A percentile compares a stretch with the other conserved stretches of the same genome.
Evolutionary conservation across 2,888 invertebrate genomes (phyloP).

Genomic region (Ellobium chinense): DNA sequence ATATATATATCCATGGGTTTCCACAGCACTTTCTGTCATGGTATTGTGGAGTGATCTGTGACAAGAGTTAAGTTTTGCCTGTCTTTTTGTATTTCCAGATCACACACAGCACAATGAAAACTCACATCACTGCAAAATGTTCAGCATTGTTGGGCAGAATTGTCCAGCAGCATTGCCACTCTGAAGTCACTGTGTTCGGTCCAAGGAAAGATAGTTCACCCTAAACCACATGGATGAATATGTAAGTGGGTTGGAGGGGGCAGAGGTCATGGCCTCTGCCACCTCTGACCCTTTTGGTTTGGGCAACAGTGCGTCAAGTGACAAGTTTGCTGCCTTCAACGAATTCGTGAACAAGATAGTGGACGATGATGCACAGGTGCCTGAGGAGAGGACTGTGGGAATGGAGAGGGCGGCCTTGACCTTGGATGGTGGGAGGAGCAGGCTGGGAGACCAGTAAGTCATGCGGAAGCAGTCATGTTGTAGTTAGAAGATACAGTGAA

Average conservation of each 20-base stretch:
- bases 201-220: background rate
- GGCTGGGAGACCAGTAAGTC: slow-evolving; percentile 19
- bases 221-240: slow-evolving; percentile 34
- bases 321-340: slow-evolving; percentile 70
- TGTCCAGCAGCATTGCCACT: background rate
- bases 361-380: slow-evolving; percentile 59
- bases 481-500: too few relatives aligned
- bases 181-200: too few relatives aligned
- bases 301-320: slow-evolving; percentile 62
- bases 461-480: too few relatives aligned
- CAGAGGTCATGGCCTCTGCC: slow-evolving; percentile 19
- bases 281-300: slow-evolving; percentile 47
- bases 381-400: background rate
- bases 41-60: too few relatives aligned
- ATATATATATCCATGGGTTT: too few relatives aligned
- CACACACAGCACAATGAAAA: background rate
- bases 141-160: background rate
- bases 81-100: too few relatives aligned
- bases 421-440: background rate
- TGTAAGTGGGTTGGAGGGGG: slow-evolving; percentile 15
- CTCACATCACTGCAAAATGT: background rate
- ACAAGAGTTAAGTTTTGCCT: too few relatives aligned
- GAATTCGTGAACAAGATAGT: slow-evolving; percentile 75
- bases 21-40: too few relatives aligned
- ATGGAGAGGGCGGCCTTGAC: background rate